A percentile compares a stretch with the other conserved stretches of the same genome.
phyloP scores from a whole-genome alignment of 35 echinoderm and acorn worm genomes.

The Anneissia japonica region DNA sequence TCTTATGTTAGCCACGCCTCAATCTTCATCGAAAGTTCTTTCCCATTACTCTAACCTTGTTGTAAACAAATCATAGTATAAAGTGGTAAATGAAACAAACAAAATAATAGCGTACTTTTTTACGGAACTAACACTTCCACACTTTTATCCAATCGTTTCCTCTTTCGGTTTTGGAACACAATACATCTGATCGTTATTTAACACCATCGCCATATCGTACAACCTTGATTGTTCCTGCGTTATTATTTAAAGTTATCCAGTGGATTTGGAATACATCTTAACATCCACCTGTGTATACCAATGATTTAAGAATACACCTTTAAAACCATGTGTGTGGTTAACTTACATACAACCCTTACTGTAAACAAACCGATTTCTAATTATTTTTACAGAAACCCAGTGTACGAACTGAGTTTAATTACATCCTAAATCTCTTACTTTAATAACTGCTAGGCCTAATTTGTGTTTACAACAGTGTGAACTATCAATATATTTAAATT shows the following conservation, averaged over 20 bases:
- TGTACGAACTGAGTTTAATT: too few species aligned
- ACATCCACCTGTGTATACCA: background rate
- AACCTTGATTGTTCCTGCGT: background rate
- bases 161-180: background rate
- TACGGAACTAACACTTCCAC: background rate
- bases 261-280: background rate
- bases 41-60: background rate
- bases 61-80: background rate
- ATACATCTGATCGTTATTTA: background rate
- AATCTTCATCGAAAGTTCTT: background rate
- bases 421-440: too few species aligned
- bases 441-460: too few species aligned
- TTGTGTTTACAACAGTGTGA: too few species aligned
- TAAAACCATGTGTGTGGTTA: background rate
- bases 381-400: background rate
- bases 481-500: too few species aligned
- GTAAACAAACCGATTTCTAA: background rate
- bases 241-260: background rate
- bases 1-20: background rate
- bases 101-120: background rate
- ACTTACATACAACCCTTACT: background rate
- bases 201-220: background rate
- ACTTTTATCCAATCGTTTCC: background rate
- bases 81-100: background rate
- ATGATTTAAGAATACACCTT: background rate